Conservation (phyloP, 2,113 vertebrate species). For the Chunga burmeisteri region DNA sequence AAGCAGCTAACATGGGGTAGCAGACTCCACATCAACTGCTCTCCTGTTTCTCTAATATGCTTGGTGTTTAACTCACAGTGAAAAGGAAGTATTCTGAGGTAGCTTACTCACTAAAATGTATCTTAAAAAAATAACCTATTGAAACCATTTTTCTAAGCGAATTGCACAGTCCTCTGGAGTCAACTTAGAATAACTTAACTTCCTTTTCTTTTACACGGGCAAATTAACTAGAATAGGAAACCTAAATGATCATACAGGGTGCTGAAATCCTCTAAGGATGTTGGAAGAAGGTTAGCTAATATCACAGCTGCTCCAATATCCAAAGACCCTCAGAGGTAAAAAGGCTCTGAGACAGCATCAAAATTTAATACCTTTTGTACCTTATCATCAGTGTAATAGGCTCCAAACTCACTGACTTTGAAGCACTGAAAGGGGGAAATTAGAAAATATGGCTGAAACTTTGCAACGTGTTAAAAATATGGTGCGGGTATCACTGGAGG, state of each 20-base stretch:
- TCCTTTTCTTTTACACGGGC: background rate
- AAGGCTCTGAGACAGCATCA: background rate
- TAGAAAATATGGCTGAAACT: background rate
- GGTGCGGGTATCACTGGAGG: background rate
- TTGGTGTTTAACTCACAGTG: background rate
- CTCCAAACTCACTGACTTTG: background rate
- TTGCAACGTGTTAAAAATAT: background rate
- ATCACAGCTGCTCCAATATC: background rate
- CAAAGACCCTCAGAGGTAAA: background rate
- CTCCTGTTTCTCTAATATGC: background rate
- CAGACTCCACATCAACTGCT: background rate
- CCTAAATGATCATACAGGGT: background rate
- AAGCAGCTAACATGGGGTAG: background rate
- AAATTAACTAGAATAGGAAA: background rate
- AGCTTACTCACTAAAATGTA: background rate
- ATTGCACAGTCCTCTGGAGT: background rate
- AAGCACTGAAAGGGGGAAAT: background rate
- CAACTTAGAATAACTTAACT: background rate
- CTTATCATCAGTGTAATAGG: background rate
- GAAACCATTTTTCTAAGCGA: background rate
- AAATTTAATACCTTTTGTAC: background rate
- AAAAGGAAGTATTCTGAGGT: background rate
- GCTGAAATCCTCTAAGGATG: background rate
- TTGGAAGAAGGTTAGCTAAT: background rate
- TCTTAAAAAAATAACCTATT: background rate